Base-by-base conservation (phyloP, 1,140 invertebrate genomes). In the Dreissena polymorpha region DNA sequence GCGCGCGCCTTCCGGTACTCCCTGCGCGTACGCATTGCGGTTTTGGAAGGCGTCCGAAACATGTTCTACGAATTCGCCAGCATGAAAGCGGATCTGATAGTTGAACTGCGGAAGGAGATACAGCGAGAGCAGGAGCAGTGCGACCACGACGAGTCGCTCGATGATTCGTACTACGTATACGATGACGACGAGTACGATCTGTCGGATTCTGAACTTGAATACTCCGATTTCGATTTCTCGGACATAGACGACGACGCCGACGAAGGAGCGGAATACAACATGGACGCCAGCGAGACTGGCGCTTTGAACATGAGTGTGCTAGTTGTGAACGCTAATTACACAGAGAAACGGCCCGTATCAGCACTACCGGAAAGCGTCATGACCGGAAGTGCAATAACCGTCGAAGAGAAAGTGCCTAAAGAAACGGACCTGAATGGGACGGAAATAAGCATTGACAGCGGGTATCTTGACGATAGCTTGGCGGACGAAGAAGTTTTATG, bases 31-130 rank as follows among this genome's bases (percentile, higher is more conserved):
- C 86, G 88, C 16, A 88, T 91, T 72, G 90, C 90, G 21, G 86
- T 87, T 0, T 74, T 86, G 12, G 89, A 91, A 67, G 90, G 90
- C 23, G 86, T 91, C 3, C 69, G 90, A 51, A 91, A 91, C 73
- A 91, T 91, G 90, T 90, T 86, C 67, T 88, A 89, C 63, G 89
- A 89, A 76, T 91, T 88, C 68, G 90, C 90, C 21, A 77, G 81
- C 14, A 86, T 84, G 57, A 88, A 89, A 76, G 90, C 89, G 3
- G 89, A 90, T 63, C 84, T 86, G 57, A 88, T 90, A 51, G 85
- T 87, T 12, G 73, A 88, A 14, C 65, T 90, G 39, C 83, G 89
- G 39, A 83, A 80, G 50, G 77, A 88, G 70, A 86, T 88, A 14
- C 83, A 82, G 23, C n/a, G 25, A 14, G 60, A 83, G 64, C 68